Evolutionary conservation across 2,797 vertebrate species (phyloP).

Genomic region (Phataginus tetradactyla): DNA sequence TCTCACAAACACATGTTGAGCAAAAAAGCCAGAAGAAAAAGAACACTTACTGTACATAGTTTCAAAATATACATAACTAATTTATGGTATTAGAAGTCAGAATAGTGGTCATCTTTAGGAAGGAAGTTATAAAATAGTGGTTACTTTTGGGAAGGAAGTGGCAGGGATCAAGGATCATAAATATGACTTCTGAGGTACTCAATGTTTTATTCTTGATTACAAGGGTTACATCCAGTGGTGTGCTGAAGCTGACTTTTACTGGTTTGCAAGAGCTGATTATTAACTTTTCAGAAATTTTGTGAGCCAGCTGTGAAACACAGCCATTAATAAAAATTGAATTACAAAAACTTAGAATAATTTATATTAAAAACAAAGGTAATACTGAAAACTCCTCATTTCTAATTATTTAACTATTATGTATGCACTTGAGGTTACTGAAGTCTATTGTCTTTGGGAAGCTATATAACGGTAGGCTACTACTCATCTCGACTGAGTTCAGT

Average conservation of each 20-base stretch:
- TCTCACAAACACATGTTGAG: neutral
- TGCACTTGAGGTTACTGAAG: neutral
- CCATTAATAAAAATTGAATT: slow-evolving; percentile 20
- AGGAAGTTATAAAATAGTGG: neutral
- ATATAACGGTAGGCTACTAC: neutral
- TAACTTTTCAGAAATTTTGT: slow-evolving; percentile 4
- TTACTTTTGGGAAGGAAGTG: neutral
- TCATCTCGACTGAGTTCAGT: neutral
- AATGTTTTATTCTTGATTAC: neutral
- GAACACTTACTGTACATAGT: neutral
- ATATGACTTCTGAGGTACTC: neutral
- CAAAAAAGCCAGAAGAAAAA: neutral
- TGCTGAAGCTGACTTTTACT: neutral
- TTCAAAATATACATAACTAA: neutral
- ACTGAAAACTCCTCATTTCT: neutral
- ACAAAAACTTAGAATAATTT: neutral
- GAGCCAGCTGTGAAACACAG: neutral
- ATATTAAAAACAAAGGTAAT: neutral
- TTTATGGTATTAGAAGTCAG: neutral
- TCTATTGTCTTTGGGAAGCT: neutral
- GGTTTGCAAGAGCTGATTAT: neutral
- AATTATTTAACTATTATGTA: neutral
- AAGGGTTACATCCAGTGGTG: neutral
- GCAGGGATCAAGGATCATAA: neutral
- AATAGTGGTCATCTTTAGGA: neutral